Evolutionary conservation across 2,797 vertebrate genomes (phyloP).

Genomic region (Phoeniculus purpureus): DNA sequence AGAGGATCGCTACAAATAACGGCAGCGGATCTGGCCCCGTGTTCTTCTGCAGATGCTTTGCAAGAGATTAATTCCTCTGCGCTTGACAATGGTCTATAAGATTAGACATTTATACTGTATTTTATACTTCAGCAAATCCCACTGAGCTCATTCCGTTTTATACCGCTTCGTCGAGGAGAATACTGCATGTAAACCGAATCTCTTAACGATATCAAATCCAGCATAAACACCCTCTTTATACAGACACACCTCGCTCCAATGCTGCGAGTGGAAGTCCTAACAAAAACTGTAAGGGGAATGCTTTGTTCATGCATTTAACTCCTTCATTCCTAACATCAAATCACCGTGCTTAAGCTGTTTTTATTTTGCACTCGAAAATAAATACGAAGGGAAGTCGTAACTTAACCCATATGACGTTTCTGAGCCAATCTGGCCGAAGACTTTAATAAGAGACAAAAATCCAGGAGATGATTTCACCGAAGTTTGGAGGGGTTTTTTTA

Average conservation of each 20-base stretch:
- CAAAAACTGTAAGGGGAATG: conserved; percentile 69
- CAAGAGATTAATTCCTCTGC: conserved; percentile 26
- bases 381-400: conserved; percentile 8
- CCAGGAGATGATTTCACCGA: not conserved
- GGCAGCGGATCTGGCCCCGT: not conserved
- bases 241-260: conserved; percentile 59
- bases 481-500: conserved; percentile 8
- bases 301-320: conserved; percentile 55
- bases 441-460: conserved; percentile 36
- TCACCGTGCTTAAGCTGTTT: conserved; percentile 35
- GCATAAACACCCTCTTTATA: conserved; percentile 72
- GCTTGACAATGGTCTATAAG: conserved; percentile 61
- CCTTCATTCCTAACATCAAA: conserved; percentile 40
- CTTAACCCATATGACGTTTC: conserved; percentile 49
- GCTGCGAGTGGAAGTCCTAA: conserved; percentile 44
- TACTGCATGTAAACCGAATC: conserved; percentile 61
- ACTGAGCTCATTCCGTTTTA: conserved; percentile 65
- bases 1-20: not conserved
- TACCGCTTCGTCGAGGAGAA: conserved; percentile 57
- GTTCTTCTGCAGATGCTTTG: conserved; percentile 22
- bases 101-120: conserved; percentile 52
- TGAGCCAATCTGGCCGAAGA: conserved; percentile 16
- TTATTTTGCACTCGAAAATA: conserved; percentile 59
- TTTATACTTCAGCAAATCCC: conserved; percentile 63
- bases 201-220: conserved; percentile 71